Evolutionary conservation across 1,140 invertebrate species (phyloP), one percentile per base, ranked within the genome.

Genomic region (Asobara japonica): DNA sequence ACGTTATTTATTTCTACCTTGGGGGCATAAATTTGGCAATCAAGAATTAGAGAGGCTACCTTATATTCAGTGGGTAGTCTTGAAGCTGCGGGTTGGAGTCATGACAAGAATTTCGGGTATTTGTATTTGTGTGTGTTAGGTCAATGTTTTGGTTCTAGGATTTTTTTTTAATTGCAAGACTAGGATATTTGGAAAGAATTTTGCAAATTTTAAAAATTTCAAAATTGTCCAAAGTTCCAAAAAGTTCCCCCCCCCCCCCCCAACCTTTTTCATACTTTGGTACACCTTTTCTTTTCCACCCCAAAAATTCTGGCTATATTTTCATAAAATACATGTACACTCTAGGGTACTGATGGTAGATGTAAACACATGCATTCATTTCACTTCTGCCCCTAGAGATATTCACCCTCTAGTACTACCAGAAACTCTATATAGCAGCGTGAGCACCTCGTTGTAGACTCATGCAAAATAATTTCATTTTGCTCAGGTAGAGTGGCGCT

Each of bases 1-100:
- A 60, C 67, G 79, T 82, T 82, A 82, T 82, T 83, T 82, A 83
- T 83, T 83, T 81, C 79, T 82, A 74, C 78, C 79, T 79, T 76
- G 79, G 77, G 78, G 77, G 79, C 76, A 81, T 82, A 80, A 81
- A 82, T 81, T 82, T 81, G 75, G 80, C 77, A 82, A 80, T 79
- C 80, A 77, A 80, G 75, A 76, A 80, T 78, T 79, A 76, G 77
- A 78, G 78, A 20, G 33, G 6, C 64, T 41, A 38, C 36, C 8
- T 38, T 10, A 38, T 38, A 8, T n/a, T 38, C 10, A 33, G 10
- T 10, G 4, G 5, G 10, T 33, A 33, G 5, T n/a, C n/a, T n/a
- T n/a, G n/a, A n/a, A n/a, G n/a, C n/a, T n/a, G n/a, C n/a, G n/a
- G n/a, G n/a, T n/a, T n/a, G n/a, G n/a, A n/a, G n/a, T n/a, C n/a